These are phyloP conservation scores for Plutomurus gul DNA, from an alignment of 1,140 invertebrate genomes.

Conservation along the genomic window DNA sequence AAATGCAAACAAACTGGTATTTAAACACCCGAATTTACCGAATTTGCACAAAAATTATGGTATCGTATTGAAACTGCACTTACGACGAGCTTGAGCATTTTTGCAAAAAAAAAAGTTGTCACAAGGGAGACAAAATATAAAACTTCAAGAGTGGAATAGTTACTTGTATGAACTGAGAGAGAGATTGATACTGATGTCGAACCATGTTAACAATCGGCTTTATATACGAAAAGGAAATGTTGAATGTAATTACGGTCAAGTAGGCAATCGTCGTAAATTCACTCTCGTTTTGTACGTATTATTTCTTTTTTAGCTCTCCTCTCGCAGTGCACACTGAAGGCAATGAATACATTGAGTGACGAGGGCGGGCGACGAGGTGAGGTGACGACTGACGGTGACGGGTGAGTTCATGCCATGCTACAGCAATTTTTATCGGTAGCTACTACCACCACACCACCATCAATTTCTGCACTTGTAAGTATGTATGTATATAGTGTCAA, in stretches of 20 bases:
- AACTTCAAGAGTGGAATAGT: too few species aligned
- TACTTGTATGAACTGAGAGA: background rate
- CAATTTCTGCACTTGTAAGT: background rate
- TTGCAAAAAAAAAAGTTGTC: background rate
- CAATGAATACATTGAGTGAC: too few species aligned
- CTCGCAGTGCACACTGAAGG: too few species aligned
- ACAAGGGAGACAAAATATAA: too few species aligned
- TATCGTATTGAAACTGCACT: background rate
- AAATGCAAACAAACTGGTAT: background rate
- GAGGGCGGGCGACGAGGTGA: conserved; percentile 7
- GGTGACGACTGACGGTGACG: conserved; percentile 18
- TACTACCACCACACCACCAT: background rate
- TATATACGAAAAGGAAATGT: background rate
- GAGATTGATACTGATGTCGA: background rate
- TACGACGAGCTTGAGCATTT: conserved; percentile 18
- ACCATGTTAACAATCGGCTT: background rate
- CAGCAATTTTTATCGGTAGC: conserved; percentile 11
- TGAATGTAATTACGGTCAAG: too few species aligned
- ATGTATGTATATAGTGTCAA: too few species aligned
- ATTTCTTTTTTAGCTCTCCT: too few species aligned
- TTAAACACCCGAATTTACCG: background rate
- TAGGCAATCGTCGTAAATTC: too few species aligned
- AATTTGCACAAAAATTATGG: background rate
- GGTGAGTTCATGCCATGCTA: conserved; percentile 9
- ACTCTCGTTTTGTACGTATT: too few species aligned